A percentile compares a stretch with the other conserved stretches of the same genome.
Conservation (phyloP, 2,113 vertebrate species). For the Cygnus atratus region DNA sequence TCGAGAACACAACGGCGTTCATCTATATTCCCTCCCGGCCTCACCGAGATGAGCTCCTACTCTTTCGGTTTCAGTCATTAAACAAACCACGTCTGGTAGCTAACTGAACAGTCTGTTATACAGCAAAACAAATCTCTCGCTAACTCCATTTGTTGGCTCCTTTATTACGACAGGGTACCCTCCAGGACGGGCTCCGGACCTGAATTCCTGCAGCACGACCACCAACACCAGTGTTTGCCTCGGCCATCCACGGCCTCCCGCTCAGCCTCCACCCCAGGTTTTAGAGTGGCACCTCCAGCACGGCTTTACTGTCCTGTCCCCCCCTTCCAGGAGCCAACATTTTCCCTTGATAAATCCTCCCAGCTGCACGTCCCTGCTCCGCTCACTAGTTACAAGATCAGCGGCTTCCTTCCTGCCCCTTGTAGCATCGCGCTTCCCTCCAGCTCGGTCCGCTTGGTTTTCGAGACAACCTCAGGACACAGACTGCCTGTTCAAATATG, state of each 20-base stretch:
- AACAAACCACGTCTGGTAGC: not conserved
- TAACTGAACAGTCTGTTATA: not conserved
- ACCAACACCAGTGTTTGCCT: not conserved
- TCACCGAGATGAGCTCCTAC: not conserved
- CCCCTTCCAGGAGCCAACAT: not conserved
- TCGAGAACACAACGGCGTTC: not conserved
- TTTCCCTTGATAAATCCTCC: not conserved
- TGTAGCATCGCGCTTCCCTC: not conserved
- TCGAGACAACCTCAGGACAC: not conserved
- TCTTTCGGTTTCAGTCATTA: not conserved
- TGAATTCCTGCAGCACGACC: not conserved
- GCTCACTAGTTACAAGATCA: not conserved
- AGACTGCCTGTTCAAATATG: not conserved
- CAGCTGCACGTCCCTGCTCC: not conserved
- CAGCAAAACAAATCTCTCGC: not conserved
- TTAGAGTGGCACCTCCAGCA: not conserved
- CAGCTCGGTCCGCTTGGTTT: not conserved
- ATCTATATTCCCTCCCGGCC: not conserved
- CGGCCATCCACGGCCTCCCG: fast-evolving
- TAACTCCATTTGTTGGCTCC: not conserved
- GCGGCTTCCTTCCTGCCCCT: not conserved
- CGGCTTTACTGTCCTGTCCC: not conserved
- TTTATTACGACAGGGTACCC: not conserved
- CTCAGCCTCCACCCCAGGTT: not conserved
- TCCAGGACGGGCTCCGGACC: not conserved